A percentile compares a stretch with the other conserved stretches of the same genome.
Conservation (phyloP, 1,140 invertebrate genomes). For the Neomicropteryx cornuta region DNA sequence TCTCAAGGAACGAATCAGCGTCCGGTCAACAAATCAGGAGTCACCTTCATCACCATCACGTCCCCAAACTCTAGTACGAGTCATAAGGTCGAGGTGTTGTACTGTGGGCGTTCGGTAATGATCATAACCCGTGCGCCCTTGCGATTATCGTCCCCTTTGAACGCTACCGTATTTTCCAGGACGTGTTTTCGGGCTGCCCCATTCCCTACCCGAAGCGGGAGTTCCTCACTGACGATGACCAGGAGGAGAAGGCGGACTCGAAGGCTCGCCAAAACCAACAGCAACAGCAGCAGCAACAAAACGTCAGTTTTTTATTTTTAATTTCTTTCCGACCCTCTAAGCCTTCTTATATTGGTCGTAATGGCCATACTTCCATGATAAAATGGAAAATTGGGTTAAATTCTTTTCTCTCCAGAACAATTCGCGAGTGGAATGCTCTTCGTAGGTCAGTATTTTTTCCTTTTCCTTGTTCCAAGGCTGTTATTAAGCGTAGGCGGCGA, state of each 20-base stretch:
- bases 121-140: no score
- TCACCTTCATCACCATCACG: no score
- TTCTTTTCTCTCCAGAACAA: conserved; percentile 7
- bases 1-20: no score
- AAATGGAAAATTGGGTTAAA: conserved; percentile 1
- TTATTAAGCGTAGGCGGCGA: no score
- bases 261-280: conserved; percentile 71
- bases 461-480: not conserved
- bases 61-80: no score
- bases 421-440: not conserved
- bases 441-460: not conserved
- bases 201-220: conserved; percentile 99
- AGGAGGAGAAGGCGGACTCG: conserved; percentile 87
- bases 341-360: not conserved
- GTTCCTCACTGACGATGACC: conserved; percentile 95
- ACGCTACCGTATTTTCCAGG: conserved; percentile 31
- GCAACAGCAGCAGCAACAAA: conserved; percentile 41
- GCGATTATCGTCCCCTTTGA: no score
- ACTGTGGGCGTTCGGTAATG: no score
- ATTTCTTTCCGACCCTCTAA: not conserved
- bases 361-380: not conserved
- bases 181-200: conserved; percentile 88
- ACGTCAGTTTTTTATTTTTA: conserved; percentile 14
- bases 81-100: no score
- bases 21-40: no score